Evolutionary conservation across 2,888 invertebrate genomes (phyloP).

Genomic region (Eupithecia centaureata): DNA sequence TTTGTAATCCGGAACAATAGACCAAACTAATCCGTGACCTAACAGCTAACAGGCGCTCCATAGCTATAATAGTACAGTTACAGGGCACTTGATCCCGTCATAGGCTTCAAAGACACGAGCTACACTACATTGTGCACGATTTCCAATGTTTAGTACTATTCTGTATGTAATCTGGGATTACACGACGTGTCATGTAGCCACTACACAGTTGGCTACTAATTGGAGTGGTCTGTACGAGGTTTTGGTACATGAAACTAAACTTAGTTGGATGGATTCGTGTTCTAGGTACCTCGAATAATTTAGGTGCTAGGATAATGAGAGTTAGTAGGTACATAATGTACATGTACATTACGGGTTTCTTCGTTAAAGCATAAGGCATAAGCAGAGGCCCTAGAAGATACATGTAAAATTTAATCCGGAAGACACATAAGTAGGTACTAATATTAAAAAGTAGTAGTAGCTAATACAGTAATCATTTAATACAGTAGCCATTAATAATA

Average conservation of each 20-base stretch:
- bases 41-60: constrained; percentile 16
- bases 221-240: constrained; percentile 65
- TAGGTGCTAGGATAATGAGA: not conserved
- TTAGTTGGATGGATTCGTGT: constrained; percentile 42
- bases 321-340: too few species aligned
- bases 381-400: not conserved
- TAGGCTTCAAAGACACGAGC: constrained; percentile 78
- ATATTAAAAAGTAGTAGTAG: too few species aligned
- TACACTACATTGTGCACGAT: constrained; percentile 68
- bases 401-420: not conserved
- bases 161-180: constrained; percentile 73
- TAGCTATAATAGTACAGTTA: constrained; percentile 17
- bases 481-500: too few species aligned
- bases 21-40: constrained; percentile 21
- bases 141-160: constrained; percentile 69
- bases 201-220: constrained; percentile 67
- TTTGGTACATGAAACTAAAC: constrained; percentile 52
- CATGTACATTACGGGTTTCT: too few species aligned
- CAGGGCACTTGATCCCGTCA: constrained; percentile 73
- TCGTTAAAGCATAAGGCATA: too few species aligned
- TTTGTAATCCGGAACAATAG: not conserved
- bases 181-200: constrained; percentile 72
- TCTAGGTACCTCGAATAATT: constrained; percentile 21
- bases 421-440: not conserved
- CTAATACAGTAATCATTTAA: too few species aligned